Evolutionary conservation across 2,113 vertebrate species (phyloP).

Genomic region (Microcebus murinus): DNA sequence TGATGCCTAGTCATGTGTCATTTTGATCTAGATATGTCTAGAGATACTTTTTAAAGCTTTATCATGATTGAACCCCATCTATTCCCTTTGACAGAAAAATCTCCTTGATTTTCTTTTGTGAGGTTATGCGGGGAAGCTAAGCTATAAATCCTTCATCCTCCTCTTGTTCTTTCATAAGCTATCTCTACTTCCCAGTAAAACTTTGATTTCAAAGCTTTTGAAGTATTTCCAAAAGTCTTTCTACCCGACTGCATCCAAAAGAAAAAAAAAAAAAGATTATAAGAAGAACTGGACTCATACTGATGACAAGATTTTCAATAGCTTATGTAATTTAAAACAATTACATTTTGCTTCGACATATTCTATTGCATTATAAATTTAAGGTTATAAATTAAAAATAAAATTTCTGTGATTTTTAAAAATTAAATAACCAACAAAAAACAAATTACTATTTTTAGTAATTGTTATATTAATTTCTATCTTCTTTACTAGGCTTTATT

Average conservation of each 20-base stretch:
- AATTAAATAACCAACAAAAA: neutral
- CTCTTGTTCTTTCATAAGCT: neutral
- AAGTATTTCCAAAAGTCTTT: slow-evolving; percentile 31
- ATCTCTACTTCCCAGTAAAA: neutral
- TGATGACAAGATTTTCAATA: neutral
- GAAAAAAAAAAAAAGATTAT: neutral
- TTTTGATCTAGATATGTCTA: neutral
- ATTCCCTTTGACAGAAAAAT: slow-evolving; percentile 30
- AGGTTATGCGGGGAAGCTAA: neutral
- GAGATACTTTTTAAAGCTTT: slow-evolving; percentile 41
- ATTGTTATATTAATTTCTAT: neutral
- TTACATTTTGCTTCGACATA: neutral
- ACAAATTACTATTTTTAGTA: neutral
- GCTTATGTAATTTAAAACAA: neutral
- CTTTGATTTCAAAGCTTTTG: slow-evolving; percentile 43
- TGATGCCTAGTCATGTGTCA: neutral
- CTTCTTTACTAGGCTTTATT: neutral
- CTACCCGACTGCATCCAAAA: neutral
- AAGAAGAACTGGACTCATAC: neutral
- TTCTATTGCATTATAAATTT: neutral
- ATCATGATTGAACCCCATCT: slow-evolving; percentile 2
- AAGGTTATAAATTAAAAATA: neutral
- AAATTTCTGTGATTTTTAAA: neutral
- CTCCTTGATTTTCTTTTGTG: slow-evolving; percentile 37
- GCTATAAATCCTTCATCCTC: slow-evolving; percentile 41